phyloP scores from a whole-genome alignment of 2,113 vertebrate species.

The Pluvialis apricaria region DNA sequence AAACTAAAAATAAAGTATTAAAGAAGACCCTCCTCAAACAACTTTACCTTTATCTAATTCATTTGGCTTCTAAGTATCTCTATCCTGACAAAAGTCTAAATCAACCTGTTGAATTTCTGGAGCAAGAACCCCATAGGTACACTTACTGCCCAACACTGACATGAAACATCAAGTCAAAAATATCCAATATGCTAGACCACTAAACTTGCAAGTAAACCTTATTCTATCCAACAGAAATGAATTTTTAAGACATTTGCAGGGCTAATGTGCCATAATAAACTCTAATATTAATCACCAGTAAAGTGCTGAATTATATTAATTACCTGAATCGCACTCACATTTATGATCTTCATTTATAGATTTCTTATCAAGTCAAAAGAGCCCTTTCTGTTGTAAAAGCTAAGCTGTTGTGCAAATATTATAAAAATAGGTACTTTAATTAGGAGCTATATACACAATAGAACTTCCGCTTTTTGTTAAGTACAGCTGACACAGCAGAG shows the following conservation, averaged over 20 bases:
- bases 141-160: not conserved
- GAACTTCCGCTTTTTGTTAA: slow-evolving; percentile 51
- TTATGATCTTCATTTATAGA: slow-evolving; percentile 72
- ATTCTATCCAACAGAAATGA: slow-evolving; percentile 49
- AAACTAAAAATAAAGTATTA: not conserved
- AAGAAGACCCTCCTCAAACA: not conserved
- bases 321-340: slow-evolving; percentile 83
- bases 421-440: slow-evolving; percentile 64
- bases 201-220: slow-evolving; percentile 56
- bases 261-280: slow-evolving; percentile 85
- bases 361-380: slow-evolving; percentile 84
- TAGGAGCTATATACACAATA: slow-evolving; percentile 64
- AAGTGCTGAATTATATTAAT: slow-evolving; percentile 95
- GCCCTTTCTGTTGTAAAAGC: slow-evolving; percentile 90
- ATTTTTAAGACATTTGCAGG: slow-evolving; percentile 89
- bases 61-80: not conserved
- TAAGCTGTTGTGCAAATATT: slow-evolving; percentile 82
- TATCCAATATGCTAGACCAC: not conserved
- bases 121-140: slow-evolving; percentile 1
- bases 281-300: slow-evolving; percentile 85
- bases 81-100: not conserved
- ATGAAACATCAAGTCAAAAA: slow-evolving; percentile 26
- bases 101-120: not conserved
- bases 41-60: not conserved
- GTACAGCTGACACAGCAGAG: slow-evolving; percentile 59